These are phyloP conservation scores for Leptobrachium leishanense DNA, from an alignment of 2,113 vertebrate genomes.

Conservation along the genomic window DNA sequence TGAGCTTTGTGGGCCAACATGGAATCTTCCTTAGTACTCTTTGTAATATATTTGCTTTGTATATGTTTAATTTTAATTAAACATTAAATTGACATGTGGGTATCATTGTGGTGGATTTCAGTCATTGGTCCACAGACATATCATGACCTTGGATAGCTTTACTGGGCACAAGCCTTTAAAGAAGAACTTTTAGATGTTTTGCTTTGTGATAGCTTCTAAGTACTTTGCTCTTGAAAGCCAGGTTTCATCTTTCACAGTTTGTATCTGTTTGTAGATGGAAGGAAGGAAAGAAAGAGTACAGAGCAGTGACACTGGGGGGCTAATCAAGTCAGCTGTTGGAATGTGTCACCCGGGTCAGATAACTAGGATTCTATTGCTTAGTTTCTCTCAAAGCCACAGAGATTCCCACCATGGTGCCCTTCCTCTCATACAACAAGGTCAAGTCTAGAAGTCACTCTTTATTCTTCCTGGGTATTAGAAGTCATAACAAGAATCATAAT, in stretches of 20 bases:
- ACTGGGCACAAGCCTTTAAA: not conserved
- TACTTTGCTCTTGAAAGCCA: conserved; percentile 53
- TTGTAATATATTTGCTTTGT: too few relatives aligned
- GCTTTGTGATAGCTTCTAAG: conserved; percentile 41
- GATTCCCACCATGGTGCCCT: conserved; percentile 54
- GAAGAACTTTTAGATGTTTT: conserved; percentile 12
- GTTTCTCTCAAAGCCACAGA: conserved; percentile 41
- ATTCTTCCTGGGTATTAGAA: conserved; percentile 25
- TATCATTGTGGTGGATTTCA: too few relatives aligned
- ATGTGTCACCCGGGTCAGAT: conserved; percentile 60
- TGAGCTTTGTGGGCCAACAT: too few relatives aligned
- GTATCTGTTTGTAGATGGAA: conserved; percentile 56
- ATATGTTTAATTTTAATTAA: too few relatives aligned
- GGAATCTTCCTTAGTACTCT: too few relatives aligned
- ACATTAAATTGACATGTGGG: too few relatives aligned
- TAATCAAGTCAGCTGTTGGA: conserved; percentile 61
- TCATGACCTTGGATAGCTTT: too few relatives aligned
- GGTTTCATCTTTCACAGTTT: conserved; percentile 53
- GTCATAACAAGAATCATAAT: conserved; percentile 12
- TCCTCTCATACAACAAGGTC: conserved; percentile 50
- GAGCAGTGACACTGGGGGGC: conserved; percentile 54
- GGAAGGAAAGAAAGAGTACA: conserved; percentile 50
- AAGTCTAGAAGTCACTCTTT: conserved; percentile 52
- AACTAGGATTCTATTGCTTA: conserved; percentile 56
- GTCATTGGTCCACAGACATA: too few relatives aligned